A percentile compares a stretch with the other conserved stretches of the same genome.
Evolutionary conservation across 2,797 vertebrate species (phyloP).

Genomic region (Halcyon leucocephala): DNA sequence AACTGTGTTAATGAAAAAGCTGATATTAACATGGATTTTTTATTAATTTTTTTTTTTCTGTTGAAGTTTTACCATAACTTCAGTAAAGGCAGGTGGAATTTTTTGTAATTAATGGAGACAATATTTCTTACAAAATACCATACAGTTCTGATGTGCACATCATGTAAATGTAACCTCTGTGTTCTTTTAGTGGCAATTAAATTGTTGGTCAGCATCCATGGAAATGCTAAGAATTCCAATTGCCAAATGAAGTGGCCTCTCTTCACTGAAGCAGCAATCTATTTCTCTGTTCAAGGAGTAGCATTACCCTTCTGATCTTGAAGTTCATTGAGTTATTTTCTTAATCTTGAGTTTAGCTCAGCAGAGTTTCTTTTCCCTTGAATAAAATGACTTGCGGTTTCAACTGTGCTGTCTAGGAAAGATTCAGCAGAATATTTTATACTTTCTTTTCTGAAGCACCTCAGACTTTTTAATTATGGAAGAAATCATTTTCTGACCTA

Average conservation of each 20-base stretch:
- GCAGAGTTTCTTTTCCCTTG: background rate
- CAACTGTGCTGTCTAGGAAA: background rate
- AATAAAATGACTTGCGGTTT: background rate
- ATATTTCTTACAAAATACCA: background rate
- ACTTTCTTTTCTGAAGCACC: background rate
- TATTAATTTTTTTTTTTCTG: background rate
- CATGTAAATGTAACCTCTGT: background rate
- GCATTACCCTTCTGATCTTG: background rate
- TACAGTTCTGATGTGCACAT: background rate
- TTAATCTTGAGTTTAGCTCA: background rate
- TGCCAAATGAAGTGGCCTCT: background rate
- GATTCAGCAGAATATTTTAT: background rate
- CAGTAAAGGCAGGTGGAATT: fast-evolving
- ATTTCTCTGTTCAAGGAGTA: background rate
- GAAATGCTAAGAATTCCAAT: background rate
- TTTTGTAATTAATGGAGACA: background rate
- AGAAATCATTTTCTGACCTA: background rate
- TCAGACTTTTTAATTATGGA: constrained; percentile 22
- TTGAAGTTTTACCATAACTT: background rate
- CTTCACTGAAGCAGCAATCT: background rate
- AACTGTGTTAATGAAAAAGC: background rate
- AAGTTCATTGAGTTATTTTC: background rate
- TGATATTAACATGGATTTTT: background rate
- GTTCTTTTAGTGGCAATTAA: background rate
- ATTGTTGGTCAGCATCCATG: background rate